phyloP scores from a whole-genome alignment of 2,797 vertebrate species.

The Podarcis siculus region DNA sequence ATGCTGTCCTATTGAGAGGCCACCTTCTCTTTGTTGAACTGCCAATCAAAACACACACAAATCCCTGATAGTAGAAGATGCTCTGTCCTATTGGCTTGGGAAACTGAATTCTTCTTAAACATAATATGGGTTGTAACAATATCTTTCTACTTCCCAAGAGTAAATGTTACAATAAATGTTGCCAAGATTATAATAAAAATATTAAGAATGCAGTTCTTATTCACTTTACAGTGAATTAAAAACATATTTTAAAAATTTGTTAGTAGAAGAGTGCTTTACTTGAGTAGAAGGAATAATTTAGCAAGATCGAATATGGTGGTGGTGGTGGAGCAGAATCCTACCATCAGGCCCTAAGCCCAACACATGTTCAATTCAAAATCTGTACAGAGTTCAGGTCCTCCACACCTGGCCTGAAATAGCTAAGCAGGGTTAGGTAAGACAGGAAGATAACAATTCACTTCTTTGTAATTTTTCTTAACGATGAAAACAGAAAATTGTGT shows the following conservation, averaged over 20 bases:
- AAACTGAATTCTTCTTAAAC: background rate
- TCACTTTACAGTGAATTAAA: background rate
- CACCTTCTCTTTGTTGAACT: conserved; percentile 1
- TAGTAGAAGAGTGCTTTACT: background rate
- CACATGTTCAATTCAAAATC: background rate
- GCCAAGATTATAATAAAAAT: background rate
- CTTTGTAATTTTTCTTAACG: background rate
- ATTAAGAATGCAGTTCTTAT: background rate
- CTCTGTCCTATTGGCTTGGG: background rate
- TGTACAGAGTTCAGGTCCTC: no score
- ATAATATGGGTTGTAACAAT: background rate
- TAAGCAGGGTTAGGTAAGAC: background rate
- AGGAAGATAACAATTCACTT: background rate
- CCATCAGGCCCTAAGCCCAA: background rate
- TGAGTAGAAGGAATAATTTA: background rate
- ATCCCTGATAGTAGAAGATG: background rate
- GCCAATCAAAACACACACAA: conserved; percentile 11
- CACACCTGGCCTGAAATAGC: background rate
- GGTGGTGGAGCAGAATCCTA: background rate
- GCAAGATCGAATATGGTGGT: background rate
- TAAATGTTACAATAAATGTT: background rate
- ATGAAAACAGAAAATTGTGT: background rate
- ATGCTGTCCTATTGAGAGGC: background rate
- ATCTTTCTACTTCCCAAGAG: background rate
- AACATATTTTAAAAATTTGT: background rate